Base-by-base conservation (phyloP, 1,140 invertebrate genomes). In the Oryctes rhinoceros region DNA sequence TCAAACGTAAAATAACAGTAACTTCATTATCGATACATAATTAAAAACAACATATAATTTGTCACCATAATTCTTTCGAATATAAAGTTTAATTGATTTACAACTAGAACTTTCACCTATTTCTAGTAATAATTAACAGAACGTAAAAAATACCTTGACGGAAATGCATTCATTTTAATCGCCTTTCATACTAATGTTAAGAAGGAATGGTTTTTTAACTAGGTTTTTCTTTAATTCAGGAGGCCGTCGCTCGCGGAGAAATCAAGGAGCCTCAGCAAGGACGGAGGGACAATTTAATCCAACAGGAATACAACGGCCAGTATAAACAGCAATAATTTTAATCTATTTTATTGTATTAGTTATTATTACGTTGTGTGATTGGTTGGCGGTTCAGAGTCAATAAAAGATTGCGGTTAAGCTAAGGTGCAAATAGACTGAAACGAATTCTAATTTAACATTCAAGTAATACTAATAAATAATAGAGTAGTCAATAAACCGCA, bases 311-410 rank as follows among this genome's bases (percentile, higher is more conserved):
- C 65, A 71, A 71, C 65, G 65, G 65, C 65, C 65, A 71, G 65
- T 71, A 71, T 71, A 71, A 71, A 71, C 65, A 62, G 53, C 53
- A 71, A 71, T 71, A 71, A 71, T 71, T 71, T 24, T 71, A 71
- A 71, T 71, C 20, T 71, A 71, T 35, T 71, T 35, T 71, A 71
- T 71, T 71, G 24, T 71, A 30, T 9, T 71, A 71, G 20, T 35
- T 71, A 71, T 71, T 35, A 71, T 15, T 71, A 15, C 20, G 7
- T 35, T 35, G 65, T 71, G 65, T 71, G 65, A 35, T 71, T 24
- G 20, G 53, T 35, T 18, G 24, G 24, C 18, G 24, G 24, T 24
- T 71, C 65, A 71, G 24, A 71, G 9, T 30, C 9, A 30, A 35
- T 71, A 71, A 71, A 24, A 71, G 3, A 30, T 37, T 71, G 24